A percentile compares a stretch with the other conserved stretches of the same genome.
Conservation (phyloP, 2,888 invertebrate genomes). For the Ornithoptera alexandrae region DNA sequence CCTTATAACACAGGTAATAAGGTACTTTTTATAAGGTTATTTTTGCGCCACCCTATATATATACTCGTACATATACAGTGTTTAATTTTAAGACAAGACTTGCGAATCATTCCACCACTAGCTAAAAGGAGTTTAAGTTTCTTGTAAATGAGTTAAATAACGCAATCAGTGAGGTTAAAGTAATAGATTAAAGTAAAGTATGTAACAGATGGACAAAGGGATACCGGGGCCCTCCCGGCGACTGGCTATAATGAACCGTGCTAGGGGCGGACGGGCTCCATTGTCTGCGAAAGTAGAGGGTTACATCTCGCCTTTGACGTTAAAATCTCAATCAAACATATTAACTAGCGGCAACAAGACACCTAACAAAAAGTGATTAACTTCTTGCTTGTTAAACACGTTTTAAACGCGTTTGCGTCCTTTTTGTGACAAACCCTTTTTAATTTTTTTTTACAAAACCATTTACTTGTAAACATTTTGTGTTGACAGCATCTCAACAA, state of each 20-base stretch:
- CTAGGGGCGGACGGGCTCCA: conserved; percentile 46
- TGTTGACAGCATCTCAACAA: conserved; percentile 59
- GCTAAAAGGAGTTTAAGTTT: neutral
- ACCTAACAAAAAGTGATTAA: conserved; percentile 23
- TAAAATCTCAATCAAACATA: conserved; percentile 51
- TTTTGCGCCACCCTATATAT: too few relatives aligned
- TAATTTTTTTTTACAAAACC: conserved; percentile 49
- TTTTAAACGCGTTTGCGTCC: neutral
- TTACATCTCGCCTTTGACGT: conserved; percentile 49
- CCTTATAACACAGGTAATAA: too few relatives aligned
- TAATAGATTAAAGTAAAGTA: conserved; percentile 49
- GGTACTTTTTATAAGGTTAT: too few relatives aligned
- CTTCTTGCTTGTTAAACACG: conserved; percentile 15
- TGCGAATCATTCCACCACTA: too few relatives aligned
- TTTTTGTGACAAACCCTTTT: conserved; percentile 52
- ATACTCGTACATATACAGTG: too few relatives aligned
- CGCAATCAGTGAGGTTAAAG: conserved; percentile 42
- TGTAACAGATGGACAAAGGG: conserved; percentile 62
- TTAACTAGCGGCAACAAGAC: conserved; percentile 37
- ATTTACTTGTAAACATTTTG: conserved; percentile 54
- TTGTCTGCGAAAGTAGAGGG: conserved; percentile 48
- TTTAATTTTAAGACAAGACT: too few relatives aligned
- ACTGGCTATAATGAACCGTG: conserved; percentile 57
- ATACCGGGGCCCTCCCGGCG: conserved; percentile 50
- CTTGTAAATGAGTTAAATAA: conserved; percentile 33